Percentiles rank a stretch among this genome's conserved stretches.
These are phyloP conservation scores for Nothobranchius kuhntae DNA, from an alignment of 2,113 vertebrate genomes.

Conservation along the genomic window DNA sequence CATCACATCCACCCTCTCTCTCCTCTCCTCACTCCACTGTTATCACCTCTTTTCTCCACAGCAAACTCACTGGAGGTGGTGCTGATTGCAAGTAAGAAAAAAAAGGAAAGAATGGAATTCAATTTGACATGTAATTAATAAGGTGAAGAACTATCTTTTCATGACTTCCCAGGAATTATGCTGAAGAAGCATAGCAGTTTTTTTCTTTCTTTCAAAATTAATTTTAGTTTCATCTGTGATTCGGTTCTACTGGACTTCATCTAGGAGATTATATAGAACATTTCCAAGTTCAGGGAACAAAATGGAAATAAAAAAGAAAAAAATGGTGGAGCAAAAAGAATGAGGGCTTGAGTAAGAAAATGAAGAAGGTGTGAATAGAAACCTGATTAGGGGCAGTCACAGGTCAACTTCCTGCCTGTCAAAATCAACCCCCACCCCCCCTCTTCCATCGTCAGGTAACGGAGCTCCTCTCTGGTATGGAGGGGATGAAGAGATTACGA, in stretches of 20 bases:
- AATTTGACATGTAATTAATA: slow-evolving; percentile 30
- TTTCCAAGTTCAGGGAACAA: slow-evolving; percentile 20
- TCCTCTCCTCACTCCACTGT: slow-evolving; percentile 12
- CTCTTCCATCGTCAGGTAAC: slow-evolving; percentile 52
- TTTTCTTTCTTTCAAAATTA: background rate
- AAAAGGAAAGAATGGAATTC: slow-evolving; percentile 1
- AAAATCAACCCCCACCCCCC: background rate
- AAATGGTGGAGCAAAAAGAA: slow-evolving; percentile 14
- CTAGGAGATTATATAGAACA: slow-evolving; percentile 33
- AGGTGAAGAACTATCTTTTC: slow-evolving; percentile 29
- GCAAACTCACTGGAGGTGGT: slow-evolving; percentile 6
- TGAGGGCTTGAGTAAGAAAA: slow-evolving; percentile 27
- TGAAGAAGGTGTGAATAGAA: slow-evolving; percentile 34
- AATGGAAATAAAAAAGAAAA: slow-evolving; percentile 6
- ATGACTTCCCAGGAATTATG: background rate
- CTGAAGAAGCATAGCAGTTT: slow-evolving; percentile 8
- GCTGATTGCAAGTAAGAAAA: slow-evolving; percentile 9
- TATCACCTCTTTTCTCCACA: slow-evolving; percentile 5
- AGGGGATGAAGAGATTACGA: slow-evolving; percentile 73
- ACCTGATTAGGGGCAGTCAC: slow-evolving; percentile 66
- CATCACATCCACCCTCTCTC: slow-evolving; percentile 47
- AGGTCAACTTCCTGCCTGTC: slow-evolving; percentile 40
- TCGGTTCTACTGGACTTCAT: slow-evolving; percentile 26
- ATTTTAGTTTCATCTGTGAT: slow-evolving; percentile 19
- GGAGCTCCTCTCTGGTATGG: slow-evolving; percentile 33